Percentiles rank a stretch among this genome's conserved stretches.
These are phyloP conservation scores for Anoplophora glabripennis DNA, from an alignment of 1,140 invertebrate genomes.

Conservation along the genomic window DNA sequence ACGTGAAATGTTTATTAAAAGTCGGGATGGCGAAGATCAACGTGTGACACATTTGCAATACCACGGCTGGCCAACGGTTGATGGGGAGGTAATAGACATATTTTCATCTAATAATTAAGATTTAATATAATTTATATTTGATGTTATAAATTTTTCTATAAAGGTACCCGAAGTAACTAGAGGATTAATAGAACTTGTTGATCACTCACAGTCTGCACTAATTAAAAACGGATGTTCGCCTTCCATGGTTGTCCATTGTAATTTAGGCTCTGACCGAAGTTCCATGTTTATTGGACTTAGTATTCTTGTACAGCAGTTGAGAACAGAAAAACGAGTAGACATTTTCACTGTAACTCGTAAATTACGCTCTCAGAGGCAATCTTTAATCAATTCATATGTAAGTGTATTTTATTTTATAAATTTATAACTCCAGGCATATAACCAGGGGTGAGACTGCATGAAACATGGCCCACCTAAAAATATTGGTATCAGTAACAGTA, in stretches of 20 bases:
- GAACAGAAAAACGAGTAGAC: constrained; percentile 78
- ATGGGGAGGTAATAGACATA: constrained; percentile 65
- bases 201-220: constrained; percentile 59
- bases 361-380: constrained; percentile 76
- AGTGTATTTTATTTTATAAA: constrained; percentile 47
- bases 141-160: constrained; percentile 11
- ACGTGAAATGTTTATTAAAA: constrained; percentile 77
- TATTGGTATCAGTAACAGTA: too few species aligned
- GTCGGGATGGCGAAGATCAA: constrained; percentile 73
- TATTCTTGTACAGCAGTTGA: constrained; percentile 78
- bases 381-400: constrained; percentile 80
- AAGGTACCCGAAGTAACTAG: constrained; percentile 72
- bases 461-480: too few species aligned
- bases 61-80: constrained; percentile 83
- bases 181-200: constrained; percentile 76
- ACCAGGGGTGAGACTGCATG: too few species aligned
- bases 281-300: constrained; percentile 85
- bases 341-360: constrained; percentile 81
- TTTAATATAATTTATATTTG: neutral
- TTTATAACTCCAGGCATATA: too few species aligned
- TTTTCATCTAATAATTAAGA: neutral
- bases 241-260: constrained; percentile 79
- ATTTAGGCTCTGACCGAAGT: constrained; percentile 79
- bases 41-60: constrained; percentile 83
- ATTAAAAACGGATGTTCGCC: constrained; percentile 52